phyloP scores from a whole-genome alignment of 2,113 vertebrate species.

The Laterallus jamaicensis region DNA sequence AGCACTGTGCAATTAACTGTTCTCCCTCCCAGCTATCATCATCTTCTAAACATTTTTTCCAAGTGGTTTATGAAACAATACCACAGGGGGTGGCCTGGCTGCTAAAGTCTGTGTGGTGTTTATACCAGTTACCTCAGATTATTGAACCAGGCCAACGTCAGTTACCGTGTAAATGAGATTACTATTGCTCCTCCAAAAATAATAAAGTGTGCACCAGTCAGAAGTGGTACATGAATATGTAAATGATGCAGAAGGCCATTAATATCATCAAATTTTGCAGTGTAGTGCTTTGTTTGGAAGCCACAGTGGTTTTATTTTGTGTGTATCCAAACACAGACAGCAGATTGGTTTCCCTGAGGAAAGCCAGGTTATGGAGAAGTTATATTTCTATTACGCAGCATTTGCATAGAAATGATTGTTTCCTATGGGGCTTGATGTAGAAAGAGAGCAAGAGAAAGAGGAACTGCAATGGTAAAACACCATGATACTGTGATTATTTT shows the following conservation, averaged over 20 bases:
- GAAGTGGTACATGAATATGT: background rate
- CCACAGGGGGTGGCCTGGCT: background rate
- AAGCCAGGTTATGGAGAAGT: background rate
- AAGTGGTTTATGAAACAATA: background rate
- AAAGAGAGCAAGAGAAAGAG: background rate
- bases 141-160: background rate
- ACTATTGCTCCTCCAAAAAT: background rate
- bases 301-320: background rate
- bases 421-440: background rate
- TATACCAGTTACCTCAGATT: background rate
- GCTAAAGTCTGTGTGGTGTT: background rate
- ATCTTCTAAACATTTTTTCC: background rate
- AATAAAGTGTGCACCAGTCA: background rate
- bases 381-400: background rate
- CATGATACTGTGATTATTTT: background rate
- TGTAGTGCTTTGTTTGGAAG: background rate
- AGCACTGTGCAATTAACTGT: background rate
- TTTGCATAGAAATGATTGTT: constrained; percentile 31
- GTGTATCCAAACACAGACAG: background rate
- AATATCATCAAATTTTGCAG: background rate
- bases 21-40: background rate
- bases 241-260: constrained; percentile 3
- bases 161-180: background rate
- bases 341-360: constrained; percentile 32
- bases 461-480: background rate